Percentiles rank a stretch among this genome's conserved stretches.
Conservation (phyloP, 2,888 invertebrate genomes). For the Hydraecia micacea region DNA sequence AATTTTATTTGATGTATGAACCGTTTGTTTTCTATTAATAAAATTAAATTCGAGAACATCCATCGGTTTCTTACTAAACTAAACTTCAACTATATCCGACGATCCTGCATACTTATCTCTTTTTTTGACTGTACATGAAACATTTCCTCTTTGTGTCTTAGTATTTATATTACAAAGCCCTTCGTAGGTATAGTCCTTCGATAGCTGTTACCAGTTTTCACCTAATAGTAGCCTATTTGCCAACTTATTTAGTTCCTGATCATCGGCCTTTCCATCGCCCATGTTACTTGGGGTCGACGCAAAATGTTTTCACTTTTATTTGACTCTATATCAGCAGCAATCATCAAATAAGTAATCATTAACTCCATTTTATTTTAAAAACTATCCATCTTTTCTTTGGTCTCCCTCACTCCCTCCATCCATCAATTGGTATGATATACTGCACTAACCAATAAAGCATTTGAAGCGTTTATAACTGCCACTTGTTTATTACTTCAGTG, state of each 20-base stretch:
- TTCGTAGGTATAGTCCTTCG: not conserved
- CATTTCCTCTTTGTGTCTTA: not conserved
- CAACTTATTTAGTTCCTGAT: not conserved
- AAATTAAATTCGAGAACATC: no score
- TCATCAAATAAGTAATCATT: not conserved
- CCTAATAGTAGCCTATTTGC: not conserved
- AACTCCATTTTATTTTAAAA: no score
- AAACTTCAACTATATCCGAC: no score
- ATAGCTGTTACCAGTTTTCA: not conserved
- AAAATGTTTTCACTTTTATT: not conserved
- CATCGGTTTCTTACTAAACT: no score
- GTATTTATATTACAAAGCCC: not conserved
- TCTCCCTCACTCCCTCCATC: not conserved
- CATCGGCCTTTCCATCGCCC: not conserved
- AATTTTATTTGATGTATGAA: no score
- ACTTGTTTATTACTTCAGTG: slow-evolving; percentile 22
- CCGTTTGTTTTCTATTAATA: no score
- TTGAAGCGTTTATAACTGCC: slow-evolving; percentile 6
- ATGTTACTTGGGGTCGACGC: no score
- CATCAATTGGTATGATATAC: slow-evolving; percentile 29
- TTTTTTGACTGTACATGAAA: no score
- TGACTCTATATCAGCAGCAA: not conserved
- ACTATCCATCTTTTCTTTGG: not conserved
- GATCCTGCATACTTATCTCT: no score
- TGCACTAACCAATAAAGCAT: slow-evolving; percentile 14